Evolutionary conservation across 2,113 vertebrate species (phyloP).

Genomic region (Rhipidura dahli): DNA sequence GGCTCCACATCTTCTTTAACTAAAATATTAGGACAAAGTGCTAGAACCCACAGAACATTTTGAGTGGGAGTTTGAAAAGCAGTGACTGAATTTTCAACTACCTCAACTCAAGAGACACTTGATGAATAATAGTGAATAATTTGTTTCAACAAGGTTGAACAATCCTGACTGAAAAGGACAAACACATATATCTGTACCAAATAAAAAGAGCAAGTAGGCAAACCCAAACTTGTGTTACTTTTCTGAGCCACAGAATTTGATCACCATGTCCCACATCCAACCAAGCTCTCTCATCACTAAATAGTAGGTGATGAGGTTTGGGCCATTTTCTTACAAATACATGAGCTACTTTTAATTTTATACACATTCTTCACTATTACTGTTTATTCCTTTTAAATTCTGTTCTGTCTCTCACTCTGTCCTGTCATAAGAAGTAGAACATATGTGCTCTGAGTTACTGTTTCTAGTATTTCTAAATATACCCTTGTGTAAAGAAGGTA

Average conservation of each 20-base stretch:
- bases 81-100: neutral
- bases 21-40: neutral
- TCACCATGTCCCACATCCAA: neutral
- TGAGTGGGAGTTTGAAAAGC: neutral
- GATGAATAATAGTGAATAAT: neutral
- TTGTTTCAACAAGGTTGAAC: neutral
- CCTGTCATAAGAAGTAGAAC: neutral
- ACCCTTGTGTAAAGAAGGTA: neutral
- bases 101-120: neutral
- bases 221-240: neutral
- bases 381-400: neutral
- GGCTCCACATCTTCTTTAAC: neutral
- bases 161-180: neutral
- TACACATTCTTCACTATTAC: neutral
- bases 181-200: neutral
- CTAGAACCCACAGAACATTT: neutral
- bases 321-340: neutral
- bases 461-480: neutral
- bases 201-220: neutral
- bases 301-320: neutral
- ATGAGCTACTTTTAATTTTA: neutral
- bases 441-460: neutral
- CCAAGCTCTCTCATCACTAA: neutral
- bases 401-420: neutral
- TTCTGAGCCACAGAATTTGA: neutral